phyloP scores from a whole-genome alignment of 2,888 invertebrate species.

The Notodonta dromedarius region DNA sequence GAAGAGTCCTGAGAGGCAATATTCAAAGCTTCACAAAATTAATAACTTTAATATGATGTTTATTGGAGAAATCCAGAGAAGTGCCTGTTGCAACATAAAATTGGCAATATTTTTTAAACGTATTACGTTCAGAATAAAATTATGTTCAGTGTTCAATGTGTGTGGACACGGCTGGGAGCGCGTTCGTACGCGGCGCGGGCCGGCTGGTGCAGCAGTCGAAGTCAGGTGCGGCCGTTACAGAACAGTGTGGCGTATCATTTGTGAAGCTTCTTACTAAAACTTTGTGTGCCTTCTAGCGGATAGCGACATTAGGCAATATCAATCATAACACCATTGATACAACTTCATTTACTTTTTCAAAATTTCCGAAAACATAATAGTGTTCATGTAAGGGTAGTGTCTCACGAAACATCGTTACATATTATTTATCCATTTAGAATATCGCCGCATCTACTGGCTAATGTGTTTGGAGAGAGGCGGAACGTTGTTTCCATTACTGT shows the following conservation, averaged over 20 bases:
- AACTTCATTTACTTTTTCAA: constrained; percentile 57
- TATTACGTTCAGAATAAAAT: constrained; percentile 70
- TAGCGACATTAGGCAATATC: constrained; percentile 81
- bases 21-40: constrained; percentile 75
- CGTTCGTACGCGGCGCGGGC: neutral
- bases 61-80: constrained; percentile 84
- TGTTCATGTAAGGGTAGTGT: constrained; percentile 50
- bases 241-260: constrained; percentile 58
- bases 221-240: constrained; percentile 25
- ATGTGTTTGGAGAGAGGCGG: constrained; percentile 52
- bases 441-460: constrained; percentile 59
- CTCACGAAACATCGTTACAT: constrained; percentile 55
- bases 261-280: constrained; percentile 83
- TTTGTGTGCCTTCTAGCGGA: constrained; percentile 84
- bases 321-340: constrained; percentile 68
- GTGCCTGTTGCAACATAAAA: constrained; percentile 83
- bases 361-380: constrained; percentile 48
- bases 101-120: constrained; percentile 82
- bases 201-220: neutral
- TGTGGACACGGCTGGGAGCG: constrained; percentile 42
- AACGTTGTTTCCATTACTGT: constrained; percentile 61
- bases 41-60: constrained; percentile 79
- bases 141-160: constrained; percentile 71
- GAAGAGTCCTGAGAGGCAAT: constrained; percentile 76
- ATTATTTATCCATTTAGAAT: constrained; percentile 63